Conservation (phyloP, 2,797 vertebrate species). For the Platyrinchus mystaceus region DNA sequence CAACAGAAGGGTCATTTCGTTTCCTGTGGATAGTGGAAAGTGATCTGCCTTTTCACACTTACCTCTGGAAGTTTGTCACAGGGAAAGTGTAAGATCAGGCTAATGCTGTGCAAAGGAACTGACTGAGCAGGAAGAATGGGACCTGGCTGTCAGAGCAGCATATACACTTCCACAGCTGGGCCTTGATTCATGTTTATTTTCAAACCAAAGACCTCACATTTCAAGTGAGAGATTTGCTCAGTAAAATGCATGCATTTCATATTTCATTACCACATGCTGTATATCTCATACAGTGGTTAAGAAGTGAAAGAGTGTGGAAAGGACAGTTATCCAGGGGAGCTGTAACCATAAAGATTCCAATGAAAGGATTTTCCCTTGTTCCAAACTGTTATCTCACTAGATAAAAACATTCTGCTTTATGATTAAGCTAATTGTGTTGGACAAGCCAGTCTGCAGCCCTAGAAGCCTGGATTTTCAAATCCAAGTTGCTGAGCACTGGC, state of each 20-base stretch:
- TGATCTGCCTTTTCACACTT: conserved; percentile 28
- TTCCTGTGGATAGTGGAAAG: conserved; percentile 16
- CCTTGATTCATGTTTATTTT: neutral
- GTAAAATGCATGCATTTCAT: conserved; percentile 11
- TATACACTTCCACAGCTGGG: neutral
- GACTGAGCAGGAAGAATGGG: neutral
- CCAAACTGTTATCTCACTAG: conserved; percentile 25
- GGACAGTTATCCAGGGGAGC: neutral
- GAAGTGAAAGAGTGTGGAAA: conserved; percentile 32
- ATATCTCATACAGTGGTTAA: neutral
- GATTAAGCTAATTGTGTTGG: conserved; percentile 35
- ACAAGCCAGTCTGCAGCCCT: conserved; percentile 1
- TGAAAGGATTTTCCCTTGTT: conserved; percentile 15
- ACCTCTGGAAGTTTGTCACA: neutral
- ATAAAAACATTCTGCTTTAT: conserved; percentile 46
- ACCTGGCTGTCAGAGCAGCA: neutral
- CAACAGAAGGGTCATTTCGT: neutral
- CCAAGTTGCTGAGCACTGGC: conserved; percentile 7
- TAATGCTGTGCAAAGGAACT: neutral
- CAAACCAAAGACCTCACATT: neutral
- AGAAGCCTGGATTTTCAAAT: conserved; percentile 35
- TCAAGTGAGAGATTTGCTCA: neutral
- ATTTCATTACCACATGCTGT: neutral
- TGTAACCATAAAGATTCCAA: conserved; percentile 3
- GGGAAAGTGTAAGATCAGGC: neutral